Evolutionary conservation across 2,797 vertebrate species (phyloP).

Genomic region (Ptychobarbus kaznakovi): DNA sequence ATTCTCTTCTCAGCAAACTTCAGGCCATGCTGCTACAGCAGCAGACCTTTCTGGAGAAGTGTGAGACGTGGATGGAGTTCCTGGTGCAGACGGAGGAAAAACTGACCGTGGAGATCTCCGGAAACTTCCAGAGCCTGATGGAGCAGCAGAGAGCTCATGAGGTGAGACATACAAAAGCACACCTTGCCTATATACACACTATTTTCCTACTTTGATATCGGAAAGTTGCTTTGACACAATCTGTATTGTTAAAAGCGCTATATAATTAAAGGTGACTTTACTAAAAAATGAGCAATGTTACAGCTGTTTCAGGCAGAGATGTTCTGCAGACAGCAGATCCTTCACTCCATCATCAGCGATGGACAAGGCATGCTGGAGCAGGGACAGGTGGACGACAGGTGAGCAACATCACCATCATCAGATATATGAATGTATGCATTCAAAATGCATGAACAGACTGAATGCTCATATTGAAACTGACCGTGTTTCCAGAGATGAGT

Average conservation of each 20-base stretch:
- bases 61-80: constrained; percentile 98
- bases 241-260: no score
- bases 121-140: constrained; percentile 90
- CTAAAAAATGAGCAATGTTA: constrained; percentile 18
- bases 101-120: constrained; percentile 91
- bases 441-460: not conserved
- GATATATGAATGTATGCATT: not conserved
- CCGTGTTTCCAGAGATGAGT: constrained; percentile 84
- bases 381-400: constrained; percentile 96
- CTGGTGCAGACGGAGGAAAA: constrained; percentile 93
- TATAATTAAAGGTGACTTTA: no score
- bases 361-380: constrained; percentile 93
- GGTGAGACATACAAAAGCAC: constrained; percentile 69
- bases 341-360: constrained; percentile 94
- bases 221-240: no score
- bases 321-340: constrained; percentile 97
- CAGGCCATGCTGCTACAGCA: constrained; percentile 92
- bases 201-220: no score
- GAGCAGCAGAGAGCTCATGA: constrained; percentile 96
- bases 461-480: not conserved
- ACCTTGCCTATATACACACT: not conserved
- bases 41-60: constrained; percentile 97
- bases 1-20: constrained; percentile 82
- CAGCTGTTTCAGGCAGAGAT: constrained; percentile 98
- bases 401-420: constrained; percentile 37